Percentiles rank a stretch among this genome's conserved stretches.
Evolutionary conservation across 2,888 invertebrate species (phyloP).

Genomic region (Torymus tubicola): DNA sequence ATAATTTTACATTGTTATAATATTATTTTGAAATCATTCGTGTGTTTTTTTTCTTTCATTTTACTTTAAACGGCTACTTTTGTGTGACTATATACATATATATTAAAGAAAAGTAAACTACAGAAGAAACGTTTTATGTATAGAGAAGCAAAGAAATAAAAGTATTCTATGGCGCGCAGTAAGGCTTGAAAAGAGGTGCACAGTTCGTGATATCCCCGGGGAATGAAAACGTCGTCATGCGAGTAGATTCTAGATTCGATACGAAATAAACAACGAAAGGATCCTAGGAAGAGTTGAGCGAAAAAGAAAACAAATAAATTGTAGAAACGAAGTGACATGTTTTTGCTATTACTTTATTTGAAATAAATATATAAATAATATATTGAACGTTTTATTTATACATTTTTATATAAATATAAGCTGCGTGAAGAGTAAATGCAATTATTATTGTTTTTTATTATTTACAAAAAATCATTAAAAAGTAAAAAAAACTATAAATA

Average conservation of each 20-base stretch:
- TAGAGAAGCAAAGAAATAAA: slow-evolving; percentile 49
- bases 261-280: slow-evolving; percentile 68
- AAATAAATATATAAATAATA: too few species aligned
- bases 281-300: slow-evolving; percentile 59
- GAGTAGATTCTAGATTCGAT: slow-evolving; percentile 68
- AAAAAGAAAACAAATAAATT: slow-evolving; percentile 51
- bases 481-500: too few species aligned
- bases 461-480: too few species aligned
- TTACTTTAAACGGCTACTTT: too few species aligned
- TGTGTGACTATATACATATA: too few species aligned
- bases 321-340: slow-evolving; percentile 1
- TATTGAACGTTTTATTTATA: slow-evolving; percentile 3
- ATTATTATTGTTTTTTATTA: too few species aligned
- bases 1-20: background rate
- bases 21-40: too few species aligned
- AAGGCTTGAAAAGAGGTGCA: slow-evolving; percentile 62
- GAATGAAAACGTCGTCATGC: slow-evolving; percentile 67
- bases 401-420: background rate
- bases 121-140: slow-evolving; percentile 49
- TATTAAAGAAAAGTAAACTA: slow-evolving; percentile 32
- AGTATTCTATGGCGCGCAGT: slow-evolving; percentile 50
- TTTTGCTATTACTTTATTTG: too few species aligned
- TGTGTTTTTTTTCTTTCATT: too few species aligned
- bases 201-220: slow-evolving; percentile 64
- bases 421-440: too few species aligned